phyloP scores from a whole-genome alignment of 2,888 invertebrate species.

The Yponomeuta plumbellus region DNA sequence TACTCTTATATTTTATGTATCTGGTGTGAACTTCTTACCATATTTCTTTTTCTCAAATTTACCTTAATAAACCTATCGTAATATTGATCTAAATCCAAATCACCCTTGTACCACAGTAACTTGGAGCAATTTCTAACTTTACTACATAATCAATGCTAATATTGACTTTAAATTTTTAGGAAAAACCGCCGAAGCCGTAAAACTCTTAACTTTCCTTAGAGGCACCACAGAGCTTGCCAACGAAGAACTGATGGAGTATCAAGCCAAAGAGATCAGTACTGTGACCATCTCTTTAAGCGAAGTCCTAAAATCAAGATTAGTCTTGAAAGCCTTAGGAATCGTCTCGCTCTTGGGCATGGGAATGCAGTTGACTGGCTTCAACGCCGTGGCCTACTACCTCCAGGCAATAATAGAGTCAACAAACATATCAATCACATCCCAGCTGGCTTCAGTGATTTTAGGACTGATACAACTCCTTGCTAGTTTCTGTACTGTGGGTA shows the following conservation, averaged over 20 bases:
- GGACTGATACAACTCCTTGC: slow-evolving; percentile 46
- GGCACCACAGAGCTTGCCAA: slow-evolving; percentile 21
- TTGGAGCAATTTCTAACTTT: no score
- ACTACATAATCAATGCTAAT: no score
- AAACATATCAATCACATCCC: slow-evolving; percentile 41
- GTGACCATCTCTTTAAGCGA: slow-evolving; percentile 21
- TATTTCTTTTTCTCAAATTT: no score
- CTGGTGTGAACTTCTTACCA: no score
- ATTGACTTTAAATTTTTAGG: slow-evolving; percentile 19
- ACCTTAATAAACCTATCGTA: no score
- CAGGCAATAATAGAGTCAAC: slow-evolving; percentile 51
- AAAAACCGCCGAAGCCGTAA: slow-evolving; percentile 23
- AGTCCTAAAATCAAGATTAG: slow-evolving; percentile 31
- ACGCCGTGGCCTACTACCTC: slow-evolving; percentile 46
- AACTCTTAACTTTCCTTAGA: slow-evolving; percentile 21
- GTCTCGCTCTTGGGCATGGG: slow-evolving; percentile 31
- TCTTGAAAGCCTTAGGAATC: slow-evolving; percentile 33
- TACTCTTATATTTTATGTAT: no score
- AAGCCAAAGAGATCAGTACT: slow-evolving; percentile 18
- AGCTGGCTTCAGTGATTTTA: slow-evolving; percentile 44
- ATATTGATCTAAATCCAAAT: no score
- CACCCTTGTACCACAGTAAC: no score
- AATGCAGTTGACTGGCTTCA: slow-evolving; percentile 41
- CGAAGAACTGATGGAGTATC: slow-evolving; percentile 23
- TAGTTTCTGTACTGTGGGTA: slow-evolving; percentile 37